Conservation (phyloP, 2,797 vertebrate genomes). For the Sphenopsis melanotis region DNA sequence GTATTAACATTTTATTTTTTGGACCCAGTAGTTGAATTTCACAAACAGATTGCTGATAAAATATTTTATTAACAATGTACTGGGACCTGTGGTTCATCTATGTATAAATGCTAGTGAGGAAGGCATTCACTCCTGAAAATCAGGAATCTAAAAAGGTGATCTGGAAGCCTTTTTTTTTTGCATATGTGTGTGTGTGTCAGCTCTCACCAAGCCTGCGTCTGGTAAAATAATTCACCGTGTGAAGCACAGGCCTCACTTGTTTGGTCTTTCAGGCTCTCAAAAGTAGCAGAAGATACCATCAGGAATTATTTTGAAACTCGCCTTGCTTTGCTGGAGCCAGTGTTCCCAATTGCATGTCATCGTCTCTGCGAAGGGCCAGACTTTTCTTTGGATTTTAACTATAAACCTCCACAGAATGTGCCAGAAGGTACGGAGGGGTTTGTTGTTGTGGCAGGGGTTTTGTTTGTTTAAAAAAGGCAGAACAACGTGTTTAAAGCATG, state of each 20-base stretch:
- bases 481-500: neutral
- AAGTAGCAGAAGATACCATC: slow-evolving; percentile 91
- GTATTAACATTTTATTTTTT: neutral
- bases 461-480: neutral
- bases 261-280: slow-evolving; percentile 76
- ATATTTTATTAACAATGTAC: neutral
- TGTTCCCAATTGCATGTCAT: slow-evolving; percentile 93
- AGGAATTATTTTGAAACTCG: slow-evolving; percentile 90
- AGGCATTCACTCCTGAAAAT: neutral
- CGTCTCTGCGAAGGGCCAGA: slow-evolving; percentile 94
- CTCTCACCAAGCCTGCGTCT: neutral
- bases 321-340: slow-evolving; percentile 86
- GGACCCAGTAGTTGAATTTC: neutral
- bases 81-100: neutral
- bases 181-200: neutral
- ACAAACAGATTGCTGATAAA: neutral
- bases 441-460: no score
- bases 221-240: neutral
- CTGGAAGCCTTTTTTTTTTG: neutral
- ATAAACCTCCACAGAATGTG: slow-evolving; percentile 84
- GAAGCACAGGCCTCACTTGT: neutral
- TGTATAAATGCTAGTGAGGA: neutral
- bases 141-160: neutral
- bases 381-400: slow-evolving; percentile 90
- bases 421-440: slow-evolving; percentile 79